Conservation (phyloP, 2,113 vertebrate genomes). For the Microcebus tavaratra region DNA sequence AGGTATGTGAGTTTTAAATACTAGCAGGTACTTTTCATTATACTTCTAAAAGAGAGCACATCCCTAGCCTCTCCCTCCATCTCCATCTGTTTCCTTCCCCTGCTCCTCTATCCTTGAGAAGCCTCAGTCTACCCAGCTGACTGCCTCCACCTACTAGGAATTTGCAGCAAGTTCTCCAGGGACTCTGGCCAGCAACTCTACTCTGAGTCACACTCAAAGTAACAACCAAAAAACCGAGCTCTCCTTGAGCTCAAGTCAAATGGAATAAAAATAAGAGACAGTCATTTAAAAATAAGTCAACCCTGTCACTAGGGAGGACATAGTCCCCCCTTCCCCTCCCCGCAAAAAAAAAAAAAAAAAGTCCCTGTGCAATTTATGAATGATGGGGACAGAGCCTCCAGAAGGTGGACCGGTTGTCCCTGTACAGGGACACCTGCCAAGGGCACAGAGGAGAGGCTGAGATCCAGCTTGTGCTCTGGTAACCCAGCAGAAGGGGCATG, state of each 20-base stretch:
- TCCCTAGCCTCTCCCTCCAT: too few relatives aligned
- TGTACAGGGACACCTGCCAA: background rate
- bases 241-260: background rate
- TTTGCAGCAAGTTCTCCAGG: background rate
- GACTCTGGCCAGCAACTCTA: background rate
- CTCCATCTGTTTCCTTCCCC: background rate
- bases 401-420: background rate
- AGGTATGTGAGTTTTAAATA: background rate
- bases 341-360: background rate
- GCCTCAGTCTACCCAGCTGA: background rate
- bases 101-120: background rate
- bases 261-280: background rate
- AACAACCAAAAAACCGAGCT: background rate
- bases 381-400: background rate
- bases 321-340: rapidly evolving
- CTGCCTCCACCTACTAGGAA: background rate
- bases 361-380: background rate
- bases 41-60: background rate
- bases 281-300: background rate
- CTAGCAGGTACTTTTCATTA: background rate
- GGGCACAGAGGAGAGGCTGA: background rate
- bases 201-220: background rate
- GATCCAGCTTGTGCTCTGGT: too few relatives aligned
- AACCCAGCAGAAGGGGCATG: background rate
- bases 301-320: background rate